phyloP scores from a whole-genome alignment of 1,140 invertebrate genomes.

The Cheumatopsyche charites region DNA sequence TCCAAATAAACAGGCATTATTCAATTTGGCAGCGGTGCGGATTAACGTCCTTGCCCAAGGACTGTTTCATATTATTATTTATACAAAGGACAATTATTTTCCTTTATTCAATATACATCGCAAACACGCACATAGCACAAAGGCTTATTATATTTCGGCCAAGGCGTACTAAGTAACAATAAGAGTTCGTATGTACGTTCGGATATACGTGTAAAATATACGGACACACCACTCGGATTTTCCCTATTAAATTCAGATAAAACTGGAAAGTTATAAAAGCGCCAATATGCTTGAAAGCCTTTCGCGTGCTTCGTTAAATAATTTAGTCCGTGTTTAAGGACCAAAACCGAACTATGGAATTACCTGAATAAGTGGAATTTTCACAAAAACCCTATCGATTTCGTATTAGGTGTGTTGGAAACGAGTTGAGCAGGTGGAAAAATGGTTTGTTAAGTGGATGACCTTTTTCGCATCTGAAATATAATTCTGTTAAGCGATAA shows the following conservation, averaged over 20 bases:
- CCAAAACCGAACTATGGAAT: slow-evolving; percentile 1
- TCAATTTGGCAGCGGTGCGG: slow-evolving; percentile 17
- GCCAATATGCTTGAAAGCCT: slow-evolving; percentile 33
- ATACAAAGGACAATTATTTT: slow-evolving; percentile 14
- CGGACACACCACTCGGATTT: neutral
- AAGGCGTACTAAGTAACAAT: slow-evolving; percentile 4
- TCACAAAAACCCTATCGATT: no score
- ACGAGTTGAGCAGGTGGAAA: neutral
- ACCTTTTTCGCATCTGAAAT: no score
- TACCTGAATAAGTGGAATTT: neutral
- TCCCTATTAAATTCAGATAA: slow-evolving; percentile 32
- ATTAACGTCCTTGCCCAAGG: slow-evolving; percentile 10
- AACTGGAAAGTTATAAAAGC: slow-evolving; percentile 32
- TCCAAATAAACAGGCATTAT: slow-evolving; percentile 19
- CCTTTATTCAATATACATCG: slow-evolving; percentile 1
- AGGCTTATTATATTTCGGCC: slow-evolving; percentile 17
- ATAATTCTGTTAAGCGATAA: no score
- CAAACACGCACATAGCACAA: slow-evolving; percentile 7
- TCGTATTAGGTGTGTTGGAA: neutral
- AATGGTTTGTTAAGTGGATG: neutral
- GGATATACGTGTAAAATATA: slow-evolving; percentile 6
- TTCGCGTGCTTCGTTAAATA: slow-evolving; percentile 17
- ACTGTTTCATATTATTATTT: neutral
- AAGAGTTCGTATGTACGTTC: no score
- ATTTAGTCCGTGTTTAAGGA: slow-evolving; percentile 16